Base-by-base conservation (phyloP, 2,888 invertebrate species). In the Harpagoxenus sublaevis region DNA sequence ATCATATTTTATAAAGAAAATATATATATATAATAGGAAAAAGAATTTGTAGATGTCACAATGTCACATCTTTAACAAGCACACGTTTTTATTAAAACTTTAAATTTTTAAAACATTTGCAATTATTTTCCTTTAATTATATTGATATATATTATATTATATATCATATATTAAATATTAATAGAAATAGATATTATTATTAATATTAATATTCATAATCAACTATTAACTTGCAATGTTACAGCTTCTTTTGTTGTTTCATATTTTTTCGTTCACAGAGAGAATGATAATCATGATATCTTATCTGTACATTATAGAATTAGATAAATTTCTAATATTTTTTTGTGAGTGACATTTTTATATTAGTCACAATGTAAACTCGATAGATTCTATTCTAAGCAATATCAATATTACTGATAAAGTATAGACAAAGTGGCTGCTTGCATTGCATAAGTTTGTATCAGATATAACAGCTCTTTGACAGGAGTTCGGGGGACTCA, bases 401-500 rank as follows among this genome's bases (percentile, higher is more conserved):
- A 68, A 78, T 45, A 18, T 53, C 42, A 60, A 48, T 60, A 39
- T 48, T 62, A 48, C 60, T 55, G 9, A 71, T 71, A 57, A 79
- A 60, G 71, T 18, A 23, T 23, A 8, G 3, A 18, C 31, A 68
- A 31, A 23, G 12, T 9, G 51, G 3, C 62, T 73, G 51, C 45
- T 57, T 51, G 48, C 48, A 2, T 60, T 60, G 71, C 45, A 4
- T n/a, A 48, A 71, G 71, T 55, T 70, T 78, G 75, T 15, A 23
- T 23, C 31, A 45, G 55, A n/a, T 78, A 68, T 70, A 53, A 78
- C 57, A 45, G 42, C 23, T 79, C 45, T 70, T 70, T 68, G 78
- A 60, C n/a, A 48, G 23, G 45, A 79, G 79, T 71, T 48, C 28
- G 35, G 53, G 48, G 45, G 66, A 60, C 48, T 82, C 82, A 83